Evolutionary conservation across 2,113 vertebrate species (phyloP).

Genomic region (Zapus hudsonius): DNA sequence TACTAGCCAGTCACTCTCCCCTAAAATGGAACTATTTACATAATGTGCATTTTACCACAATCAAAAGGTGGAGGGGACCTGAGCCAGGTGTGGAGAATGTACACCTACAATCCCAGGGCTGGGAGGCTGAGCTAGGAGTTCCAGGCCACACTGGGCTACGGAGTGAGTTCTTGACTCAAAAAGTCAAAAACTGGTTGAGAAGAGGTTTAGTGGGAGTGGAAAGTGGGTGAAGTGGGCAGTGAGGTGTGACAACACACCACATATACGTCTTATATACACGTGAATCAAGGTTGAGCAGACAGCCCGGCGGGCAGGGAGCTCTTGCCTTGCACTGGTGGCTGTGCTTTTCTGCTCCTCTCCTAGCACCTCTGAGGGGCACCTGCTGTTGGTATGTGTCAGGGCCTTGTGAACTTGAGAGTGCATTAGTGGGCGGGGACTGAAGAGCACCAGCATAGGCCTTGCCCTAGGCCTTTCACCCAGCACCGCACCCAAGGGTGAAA

Average conservation of each 20-base stretch:
- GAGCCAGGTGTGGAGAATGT: no score
- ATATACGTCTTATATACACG: no score
- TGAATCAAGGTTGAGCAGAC: no score
- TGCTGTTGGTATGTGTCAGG: not conserved
- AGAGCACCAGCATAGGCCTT: not conserved
- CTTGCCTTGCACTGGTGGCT: not conserved
- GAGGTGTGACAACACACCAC: no score
- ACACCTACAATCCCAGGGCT: not conserved
- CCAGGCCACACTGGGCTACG: not conserved
- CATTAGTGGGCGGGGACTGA: not conserved
- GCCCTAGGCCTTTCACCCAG: not conserved
- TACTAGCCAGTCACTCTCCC: not conserved
- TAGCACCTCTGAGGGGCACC: not conserved
- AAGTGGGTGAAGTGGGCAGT: no score
- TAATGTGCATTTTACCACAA: not conserved
- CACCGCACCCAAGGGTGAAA: not conserved
- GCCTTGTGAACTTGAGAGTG: not conserved
- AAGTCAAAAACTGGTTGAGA: no score
- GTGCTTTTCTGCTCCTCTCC: not conserved
- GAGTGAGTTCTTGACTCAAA: no score
- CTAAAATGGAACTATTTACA: not conserved
- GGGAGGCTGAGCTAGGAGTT: not conserved
- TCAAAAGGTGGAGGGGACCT: not conserved
- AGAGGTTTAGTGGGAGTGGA: no score
- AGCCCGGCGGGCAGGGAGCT: not conserved